Conservation (phyloP, 2,797 vertebrate genomes). For the Syngnathus rostellatus region DNA sequence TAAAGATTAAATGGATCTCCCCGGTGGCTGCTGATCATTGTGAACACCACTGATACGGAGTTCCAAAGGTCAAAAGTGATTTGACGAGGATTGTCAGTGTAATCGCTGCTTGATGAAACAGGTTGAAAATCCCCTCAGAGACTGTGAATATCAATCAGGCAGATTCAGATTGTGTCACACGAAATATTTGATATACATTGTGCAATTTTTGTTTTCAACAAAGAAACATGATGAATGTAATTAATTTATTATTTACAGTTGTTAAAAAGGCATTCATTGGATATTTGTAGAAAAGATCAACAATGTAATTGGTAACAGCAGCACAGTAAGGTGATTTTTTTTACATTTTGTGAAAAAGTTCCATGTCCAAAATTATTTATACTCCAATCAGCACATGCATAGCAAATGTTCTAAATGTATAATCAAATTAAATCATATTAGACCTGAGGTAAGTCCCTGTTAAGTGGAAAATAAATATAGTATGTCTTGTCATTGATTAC, state of each 20-base stretch:
- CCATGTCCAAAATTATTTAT: not conserved
- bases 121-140: conserved; percentile 15
- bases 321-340: not conserved
- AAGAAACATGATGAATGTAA: not conserved
- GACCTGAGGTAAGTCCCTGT: not conserved
- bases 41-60: conserved; percentile 2
- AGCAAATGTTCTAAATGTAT: not conserved
- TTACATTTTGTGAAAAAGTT: not conserved
- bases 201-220: not conserved
- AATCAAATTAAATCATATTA: not conserved
- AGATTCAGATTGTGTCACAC: not conserved
- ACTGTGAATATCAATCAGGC: not conserved
- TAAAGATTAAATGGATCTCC: conserved; percentile 5
- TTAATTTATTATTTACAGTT: not conserved
- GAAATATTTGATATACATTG: not conserved
- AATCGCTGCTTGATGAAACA: conserved; percentile 33
- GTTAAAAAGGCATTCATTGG: not conserved
- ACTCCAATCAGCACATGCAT: no score
- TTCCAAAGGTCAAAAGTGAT: conserved; percentile 53
- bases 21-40: conserved; percentile 9
- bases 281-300: not conserved
- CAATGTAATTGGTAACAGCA: not conserved
- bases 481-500: not conserved
- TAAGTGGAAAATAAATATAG: not conserved
- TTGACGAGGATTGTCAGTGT: conserved; percentile 15